phyloP scores from a whole-genome alignment of 2,888 invertebrate species.

The Acronicta aceris region DNA sequence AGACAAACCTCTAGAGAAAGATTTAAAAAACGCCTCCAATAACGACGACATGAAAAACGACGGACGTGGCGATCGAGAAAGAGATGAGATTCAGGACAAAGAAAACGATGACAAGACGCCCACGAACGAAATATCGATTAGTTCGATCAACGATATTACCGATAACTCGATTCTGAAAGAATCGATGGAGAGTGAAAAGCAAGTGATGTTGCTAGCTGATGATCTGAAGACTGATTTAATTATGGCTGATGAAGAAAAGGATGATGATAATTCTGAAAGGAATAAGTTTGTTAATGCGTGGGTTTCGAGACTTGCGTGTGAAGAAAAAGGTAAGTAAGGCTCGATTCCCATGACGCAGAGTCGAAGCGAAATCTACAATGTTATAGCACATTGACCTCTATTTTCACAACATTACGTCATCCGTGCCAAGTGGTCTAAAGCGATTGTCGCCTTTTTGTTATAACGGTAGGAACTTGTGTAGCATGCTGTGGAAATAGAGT shows the following conservation, averaged over 20 bases:
- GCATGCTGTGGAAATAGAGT: too few species aligned
- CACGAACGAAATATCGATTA: conserved; percentile 85
- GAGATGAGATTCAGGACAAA: conserved; percentile 74
- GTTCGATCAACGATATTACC: conserved; percentile 85
- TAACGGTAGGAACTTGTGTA: too few species aligned
- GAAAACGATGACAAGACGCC: conserved; percentile 83
- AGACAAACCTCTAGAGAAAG: conserved; percentile 77
- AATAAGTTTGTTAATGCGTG: conserved; percentile 87
- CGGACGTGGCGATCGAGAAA: conserved; percentile 70
- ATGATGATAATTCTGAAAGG: conserved; percentile 86
- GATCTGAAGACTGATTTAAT: conserved; percentile 86
- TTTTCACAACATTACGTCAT: too few species aligned
- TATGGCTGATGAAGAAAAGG: conserved; percentile 86
- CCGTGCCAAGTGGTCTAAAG: too few species aligned
- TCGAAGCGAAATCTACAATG: too few species aligned
- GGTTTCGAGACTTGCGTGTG: conserved; percentile 83
- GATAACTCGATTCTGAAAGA: conserved; percentile 85
- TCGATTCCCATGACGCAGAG: too few species aligned
- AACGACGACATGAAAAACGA: conserved; percentile 75
- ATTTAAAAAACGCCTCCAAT: conserved; percentile 81
- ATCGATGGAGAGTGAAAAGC: conserved; percentile 86
- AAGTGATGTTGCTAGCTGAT: conserved; percentile 81
- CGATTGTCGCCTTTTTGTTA: too few species aligned
- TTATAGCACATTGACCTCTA: too few species aligned
- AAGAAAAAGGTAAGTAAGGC: conserved; percentile 79